These are phyloP conservation scores for Girardinichthys multiradiatus DNA, from an alignment of 2,113 vertebrate species.

Conservation along the genomic window DNA sequence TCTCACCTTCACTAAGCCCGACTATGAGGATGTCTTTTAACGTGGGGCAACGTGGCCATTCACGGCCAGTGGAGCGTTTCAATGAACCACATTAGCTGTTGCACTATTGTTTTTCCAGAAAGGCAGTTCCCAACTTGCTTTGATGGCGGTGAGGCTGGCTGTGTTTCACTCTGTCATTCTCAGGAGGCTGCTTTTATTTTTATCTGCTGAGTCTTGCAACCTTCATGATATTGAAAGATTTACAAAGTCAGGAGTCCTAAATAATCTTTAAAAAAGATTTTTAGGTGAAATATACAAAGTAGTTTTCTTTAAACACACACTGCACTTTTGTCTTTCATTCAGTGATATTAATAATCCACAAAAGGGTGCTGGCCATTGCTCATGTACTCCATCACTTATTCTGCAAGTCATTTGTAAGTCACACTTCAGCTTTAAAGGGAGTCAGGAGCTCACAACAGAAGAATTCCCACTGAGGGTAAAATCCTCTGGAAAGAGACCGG, in stretches of 20 bases:
- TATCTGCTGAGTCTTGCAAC: slow-evolving; percentile 62
- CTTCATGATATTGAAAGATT: slow-evolving; percentile 31
- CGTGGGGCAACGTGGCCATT: slow-evolving; percentile 76
- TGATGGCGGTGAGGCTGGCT: slow-evolving; percentile 58
- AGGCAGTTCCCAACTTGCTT: slow-evolving; percentile 82
- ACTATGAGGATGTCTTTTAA: slow-evolving; percentile 71
- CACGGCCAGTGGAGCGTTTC: slow-evolving; percentile 76
- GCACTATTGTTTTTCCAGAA: slow-evolving; percentile 73
- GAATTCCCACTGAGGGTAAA: slow-evolving; percentile 74
- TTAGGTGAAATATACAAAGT: not conserved
- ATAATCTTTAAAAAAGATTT: not conserved
- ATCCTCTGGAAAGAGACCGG: slow-evolving; percentile 73
- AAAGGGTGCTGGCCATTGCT: slow-evolving; percentile 63
- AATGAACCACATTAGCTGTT: slow-evolving; percentile 80
- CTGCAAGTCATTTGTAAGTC: slow-evolving; percentile 81
- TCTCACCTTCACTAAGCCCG: slow-evolving; percentile 70
- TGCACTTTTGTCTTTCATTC: slow-evolving; percentile 40
- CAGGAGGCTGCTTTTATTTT: slow-evolving; percentile 44
- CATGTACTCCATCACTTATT: slow-evolving; percentile 78
- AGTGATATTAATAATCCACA: slow-evolving; percentile 65
- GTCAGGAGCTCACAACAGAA: slow-evolving; percentile 64
- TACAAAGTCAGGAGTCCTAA: slow-evolving; percentile 16
- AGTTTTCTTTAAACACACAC: slow-evolving; percentile 19
- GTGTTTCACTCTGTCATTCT: slow-evolving; percentile 56
- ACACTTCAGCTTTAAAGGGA: slow-evolving; percentile 80